Percentiles rank a stretch among this genome's conserved stretches.
Conservation (phyloP, 2,888 invertebrate species). For the Chrysina gloriosa region DNA sequence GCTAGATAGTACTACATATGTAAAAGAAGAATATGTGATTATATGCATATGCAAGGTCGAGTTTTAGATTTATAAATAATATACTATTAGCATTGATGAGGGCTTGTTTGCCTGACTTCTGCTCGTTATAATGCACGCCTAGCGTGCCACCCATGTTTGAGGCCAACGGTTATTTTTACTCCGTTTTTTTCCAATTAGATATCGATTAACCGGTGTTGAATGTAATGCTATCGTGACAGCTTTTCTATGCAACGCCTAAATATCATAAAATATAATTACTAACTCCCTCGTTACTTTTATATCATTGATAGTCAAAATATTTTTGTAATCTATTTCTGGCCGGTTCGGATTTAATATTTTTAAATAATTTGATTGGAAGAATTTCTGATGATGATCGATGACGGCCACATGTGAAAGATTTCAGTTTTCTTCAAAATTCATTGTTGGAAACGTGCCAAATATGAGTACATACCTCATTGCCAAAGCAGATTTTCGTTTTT, state of each 20-base stretch:
- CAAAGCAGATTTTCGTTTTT: too few species aligned
- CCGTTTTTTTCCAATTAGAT: constrained; percentile 1
- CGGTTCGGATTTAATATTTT: too few species aligned
- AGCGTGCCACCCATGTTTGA: not conserved
- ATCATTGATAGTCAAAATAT: not conserved
- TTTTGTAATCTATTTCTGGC: too few species aligned
- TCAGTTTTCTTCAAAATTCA: too few species aligned
- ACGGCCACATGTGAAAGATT: too few species aligned
- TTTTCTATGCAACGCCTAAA: not conserved
- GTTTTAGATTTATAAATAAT: not conserved
- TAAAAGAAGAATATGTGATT: too few species aligned
- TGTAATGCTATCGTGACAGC: not conserved
- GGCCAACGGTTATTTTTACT: not conserved
- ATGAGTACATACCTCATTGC: too few species aligned
- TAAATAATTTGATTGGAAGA: too few species aligned
- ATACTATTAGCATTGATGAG: not conserved
- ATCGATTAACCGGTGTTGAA: not conserved
- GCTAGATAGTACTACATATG: too few species aligned
- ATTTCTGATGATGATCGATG: too few species aligned
- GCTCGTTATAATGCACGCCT: not conserved
- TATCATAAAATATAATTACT: not conserved
- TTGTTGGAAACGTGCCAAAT: too few species aligned
- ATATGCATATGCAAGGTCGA: not conserved
- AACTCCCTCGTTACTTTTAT: too few species aligned
- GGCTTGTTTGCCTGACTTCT: constrained; percentile 11